Conservation (phyloP, 2,888 invertebrate genomes). For the Agrochola circellaris region DNA sequence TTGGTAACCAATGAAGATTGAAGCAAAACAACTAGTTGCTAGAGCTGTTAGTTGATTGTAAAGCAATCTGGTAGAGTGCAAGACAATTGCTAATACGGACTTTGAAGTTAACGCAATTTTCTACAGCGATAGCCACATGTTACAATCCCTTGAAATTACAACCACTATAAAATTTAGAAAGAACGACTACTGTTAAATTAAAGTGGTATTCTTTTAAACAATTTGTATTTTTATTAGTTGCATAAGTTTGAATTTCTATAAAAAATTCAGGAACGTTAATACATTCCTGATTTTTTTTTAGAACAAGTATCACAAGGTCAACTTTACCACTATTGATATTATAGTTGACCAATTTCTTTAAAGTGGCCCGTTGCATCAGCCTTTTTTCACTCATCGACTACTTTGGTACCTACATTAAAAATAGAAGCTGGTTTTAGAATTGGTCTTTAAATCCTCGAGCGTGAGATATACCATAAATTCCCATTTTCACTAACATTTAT, state of each 20-base stretch:
- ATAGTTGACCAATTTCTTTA: no score
- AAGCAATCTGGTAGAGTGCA: slow-evolving; percentile 52
- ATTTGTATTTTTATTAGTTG: not conserved
- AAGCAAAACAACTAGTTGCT: slow-evolving; percentile 12
- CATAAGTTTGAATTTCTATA: not conserved
- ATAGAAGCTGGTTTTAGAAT: not conserved
- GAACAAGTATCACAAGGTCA: no score
- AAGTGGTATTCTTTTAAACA: not conserved
- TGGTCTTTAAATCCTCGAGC: not conserved
- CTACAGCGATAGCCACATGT: slow-evolving; percentile 16
- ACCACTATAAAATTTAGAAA: slow-evolving; percentile 2
- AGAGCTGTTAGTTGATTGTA: slow-evolving; percentile 46
- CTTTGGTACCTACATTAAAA: not conserved
- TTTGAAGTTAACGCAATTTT: slow-evolving; percentile 50
- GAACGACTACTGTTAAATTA: not conserved
- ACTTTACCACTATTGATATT: no score
- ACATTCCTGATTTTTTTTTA: no score
- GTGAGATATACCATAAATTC: not conserved
- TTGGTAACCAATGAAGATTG: not conserved
- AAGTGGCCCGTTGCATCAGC: no score
- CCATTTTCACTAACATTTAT: no score
- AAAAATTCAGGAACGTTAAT: not conserved
- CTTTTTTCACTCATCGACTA: not conserved
- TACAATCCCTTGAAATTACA: slow-evolving; percentile 20
- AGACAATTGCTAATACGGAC: slow-evolving; percentile 50